Conservation (phyloP, 2,797 vertebrate species). For the Poeciliopsis gracilis region DNA sequence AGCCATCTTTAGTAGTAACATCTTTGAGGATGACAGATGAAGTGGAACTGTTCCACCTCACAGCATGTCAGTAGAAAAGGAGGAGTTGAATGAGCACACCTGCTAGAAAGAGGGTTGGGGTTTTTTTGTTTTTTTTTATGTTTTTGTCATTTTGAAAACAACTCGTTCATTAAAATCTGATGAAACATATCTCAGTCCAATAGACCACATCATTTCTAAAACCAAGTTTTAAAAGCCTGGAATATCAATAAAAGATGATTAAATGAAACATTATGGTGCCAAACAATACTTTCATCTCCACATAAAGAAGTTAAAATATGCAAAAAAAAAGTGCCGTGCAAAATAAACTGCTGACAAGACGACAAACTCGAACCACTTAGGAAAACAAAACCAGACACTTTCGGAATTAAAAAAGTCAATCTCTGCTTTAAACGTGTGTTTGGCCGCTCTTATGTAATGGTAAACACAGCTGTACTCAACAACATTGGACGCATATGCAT, state of each 20-base stretch:
- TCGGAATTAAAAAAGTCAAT: neutral
- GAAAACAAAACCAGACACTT: neutral
- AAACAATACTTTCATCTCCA: neutral
- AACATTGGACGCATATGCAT: neutral
- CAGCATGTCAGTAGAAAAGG: neutral
- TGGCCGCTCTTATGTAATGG: neutral
- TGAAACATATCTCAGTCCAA: neutral
- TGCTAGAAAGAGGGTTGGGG: neutral
- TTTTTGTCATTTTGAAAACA: neutral
- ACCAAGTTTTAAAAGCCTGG: neutral
- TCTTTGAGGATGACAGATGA: constrained; percentile 25
- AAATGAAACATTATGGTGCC: neutral
- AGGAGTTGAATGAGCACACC: constrained; percentile 25
- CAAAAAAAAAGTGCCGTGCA: neutral
- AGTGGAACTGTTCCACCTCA: constrained; percentile 43
- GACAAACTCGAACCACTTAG: neutral
- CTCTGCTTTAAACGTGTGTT: neutral
- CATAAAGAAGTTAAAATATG: neutral
- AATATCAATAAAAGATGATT: neutral
- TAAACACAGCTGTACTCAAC: neutral
- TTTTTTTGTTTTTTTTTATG: neutral
- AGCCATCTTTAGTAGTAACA: constrained; percentile 14
- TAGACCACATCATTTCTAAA: neutral
- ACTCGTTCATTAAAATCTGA: neutral
- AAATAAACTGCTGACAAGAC: neutral